phyloP scores from a whole-genome alignment of 2,113 vertebrate genomes.

The Pluvialis apricaria region DNA sequence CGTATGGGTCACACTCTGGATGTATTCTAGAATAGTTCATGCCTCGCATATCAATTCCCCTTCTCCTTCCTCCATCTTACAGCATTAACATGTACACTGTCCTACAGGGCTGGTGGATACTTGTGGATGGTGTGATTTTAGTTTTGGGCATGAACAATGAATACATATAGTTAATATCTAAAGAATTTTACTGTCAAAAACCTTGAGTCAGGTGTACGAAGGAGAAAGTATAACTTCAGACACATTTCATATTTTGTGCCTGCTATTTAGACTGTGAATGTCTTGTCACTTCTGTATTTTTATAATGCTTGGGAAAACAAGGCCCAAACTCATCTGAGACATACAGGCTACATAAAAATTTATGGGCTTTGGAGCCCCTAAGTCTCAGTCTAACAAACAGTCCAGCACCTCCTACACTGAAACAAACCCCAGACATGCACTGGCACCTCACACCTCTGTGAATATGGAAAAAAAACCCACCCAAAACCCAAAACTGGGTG shows the following conservation, averaged over 20 bases:
- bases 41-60: too few relatives aligned
- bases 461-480: neutral
- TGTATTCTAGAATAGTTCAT: too few relatives aligned
- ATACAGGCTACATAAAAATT: neutral
- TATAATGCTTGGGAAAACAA: neutral
- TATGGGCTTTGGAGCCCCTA: neutral
- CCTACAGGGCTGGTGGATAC: too few relatives aligned
- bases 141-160: too few relatives aligned
- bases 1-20: too few relatives aligned
- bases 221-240: neutral
- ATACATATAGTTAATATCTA: neutral
- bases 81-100: too few relatives aligned
- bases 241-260: neutral
- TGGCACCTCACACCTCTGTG: neutral
- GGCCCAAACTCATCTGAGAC: neutral
- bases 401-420: neutral
- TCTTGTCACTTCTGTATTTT: neutral
- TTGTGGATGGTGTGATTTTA: too few relatives aligned
- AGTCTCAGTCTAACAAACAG: neutral
- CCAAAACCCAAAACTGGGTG: rapidly evolving
- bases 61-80: too few relatives aligned
- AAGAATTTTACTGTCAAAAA: neutral
- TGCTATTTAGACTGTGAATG: neutral
- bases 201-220: neutral
- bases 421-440: neutral